These are phyloP conservation scores for Battus philenor DNA, from an alignment of 1,140 invertebrate genomes.

Conservation along the genomic window DNA sequence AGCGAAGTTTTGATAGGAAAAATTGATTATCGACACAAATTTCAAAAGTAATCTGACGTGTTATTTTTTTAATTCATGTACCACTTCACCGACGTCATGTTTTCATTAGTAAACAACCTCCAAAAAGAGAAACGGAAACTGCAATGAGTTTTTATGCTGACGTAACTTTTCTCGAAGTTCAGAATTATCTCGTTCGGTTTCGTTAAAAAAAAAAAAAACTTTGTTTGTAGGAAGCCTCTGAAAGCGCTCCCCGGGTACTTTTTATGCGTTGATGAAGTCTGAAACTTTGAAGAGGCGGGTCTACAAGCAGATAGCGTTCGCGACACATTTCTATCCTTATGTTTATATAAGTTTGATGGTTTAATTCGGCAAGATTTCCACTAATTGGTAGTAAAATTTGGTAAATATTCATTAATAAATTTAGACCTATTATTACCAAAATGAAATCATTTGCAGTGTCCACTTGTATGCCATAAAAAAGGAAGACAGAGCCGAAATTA, in stretches of 20 bases:
- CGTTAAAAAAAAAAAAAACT: constrained; percentile 11
- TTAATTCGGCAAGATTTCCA: too few species aligned
- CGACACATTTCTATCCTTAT: too few species aligned
- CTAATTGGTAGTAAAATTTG: too few species aligned
- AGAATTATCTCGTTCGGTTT: constrained; percentile 11
- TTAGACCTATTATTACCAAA: too few species aligned
- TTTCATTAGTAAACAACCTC: constrained; percentile 7
- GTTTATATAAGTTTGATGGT: too few species aligned
- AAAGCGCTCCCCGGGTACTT: constrained; percentile 3
- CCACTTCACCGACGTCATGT: too few species aligned
- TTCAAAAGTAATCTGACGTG: neutral
- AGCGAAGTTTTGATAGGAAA: neutral
- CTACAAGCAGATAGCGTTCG: constrained; percentile 4
- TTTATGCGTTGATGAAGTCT: constrained; percentile 9
- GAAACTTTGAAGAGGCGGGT: constrained; percentile 7
- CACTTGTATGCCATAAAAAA: too few species aligned
- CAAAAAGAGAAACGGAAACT: constrained; percentile 5
- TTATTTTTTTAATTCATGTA: too few species aligned
- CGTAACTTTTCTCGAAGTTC: constrained; percentile 2
- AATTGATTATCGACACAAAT: neutral
- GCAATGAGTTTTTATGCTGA: constrained; percentile 5
- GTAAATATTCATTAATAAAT: too few species aligned
- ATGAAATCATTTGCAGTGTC: too few species aligned
- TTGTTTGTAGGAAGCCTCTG: constrained; percentile 16
- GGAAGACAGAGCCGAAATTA: too few species aligned